Conservation (phyloP, 2,113 vertebrate genomes). For the Peromyscus leucopus region DNA sequence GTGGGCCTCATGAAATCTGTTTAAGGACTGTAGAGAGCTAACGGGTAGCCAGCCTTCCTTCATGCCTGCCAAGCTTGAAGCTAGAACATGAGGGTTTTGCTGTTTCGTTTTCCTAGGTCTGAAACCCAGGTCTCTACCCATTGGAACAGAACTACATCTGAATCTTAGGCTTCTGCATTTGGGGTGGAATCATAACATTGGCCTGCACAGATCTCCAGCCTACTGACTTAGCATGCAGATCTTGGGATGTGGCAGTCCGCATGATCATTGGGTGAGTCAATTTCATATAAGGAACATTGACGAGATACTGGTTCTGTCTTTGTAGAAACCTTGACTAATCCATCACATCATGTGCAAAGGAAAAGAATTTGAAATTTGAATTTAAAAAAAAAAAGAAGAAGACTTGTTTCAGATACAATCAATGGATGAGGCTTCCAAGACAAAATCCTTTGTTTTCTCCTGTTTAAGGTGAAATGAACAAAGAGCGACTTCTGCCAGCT, state of each 20-base stretch:
- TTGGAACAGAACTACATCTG: background rate
- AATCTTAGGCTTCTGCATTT: background rate
- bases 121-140: background rate
- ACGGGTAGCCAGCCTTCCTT: background rate
- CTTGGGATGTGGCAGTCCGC: background rate
- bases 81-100: background rate
- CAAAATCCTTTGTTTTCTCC: background rate
- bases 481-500: background rate
- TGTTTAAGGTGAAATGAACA: constrained; percentile 5
- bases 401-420: background rate
- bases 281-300: background rate
- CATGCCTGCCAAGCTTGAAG: background rate
- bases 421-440: background rate
- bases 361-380: constrained; percentile 3
- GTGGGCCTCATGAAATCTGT: background rate
- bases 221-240: background rate
- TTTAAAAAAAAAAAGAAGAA: background rate
- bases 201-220: background rate
- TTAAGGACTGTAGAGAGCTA: background rate
- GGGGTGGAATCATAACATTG: background rate
- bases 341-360: background rate
- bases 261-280: background rate
- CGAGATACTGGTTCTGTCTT: background rate
- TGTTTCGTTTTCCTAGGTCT: background rate
- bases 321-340: background rate